phyloP scores from a whole-genome alignment of 2,113 vertebrate genomes.

The Platichthys stellatus region DNA sequence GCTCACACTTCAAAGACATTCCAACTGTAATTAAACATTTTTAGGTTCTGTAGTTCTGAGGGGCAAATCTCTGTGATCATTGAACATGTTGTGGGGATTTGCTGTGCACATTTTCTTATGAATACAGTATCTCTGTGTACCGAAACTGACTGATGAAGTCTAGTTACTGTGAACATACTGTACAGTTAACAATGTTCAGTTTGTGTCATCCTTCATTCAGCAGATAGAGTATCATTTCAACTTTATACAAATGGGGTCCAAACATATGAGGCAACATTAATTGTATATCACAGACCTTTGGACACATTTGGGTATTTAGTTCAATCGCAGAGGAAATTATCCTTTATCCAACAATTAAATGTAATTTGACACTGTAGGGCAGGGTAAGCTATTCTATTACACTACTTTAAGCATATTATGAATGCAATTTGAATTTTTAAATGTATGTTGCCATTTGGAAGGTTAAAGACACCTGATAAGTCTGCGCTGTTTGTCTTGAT shows the following conservation, averaged over 20 bases:
- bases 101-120: background rate
- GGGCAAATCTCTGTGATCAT: background rate
- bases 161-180: background rate
- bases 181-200: background rate
- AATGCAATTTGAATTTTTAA: background rate
- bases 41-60: background rate
- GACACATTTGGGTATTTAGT: background rate
- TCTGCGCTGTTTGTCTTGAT: background rate
- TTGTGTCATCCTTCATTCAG: background rate
- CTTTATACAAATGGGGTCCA: background rate
- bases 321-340: background rate
- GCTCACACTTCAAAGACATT: conserved; percentile 2
- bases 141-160: background rate
- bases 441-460: background rate
- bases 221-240: background rate
- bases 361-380: background rate
- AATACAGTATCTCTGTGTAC: background rate
- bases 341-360: background rate
- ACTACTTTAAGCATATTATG: background rate
- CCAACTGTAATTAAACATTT: background rate
- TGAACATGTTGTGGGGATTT: background rate
- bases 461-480: background rate
- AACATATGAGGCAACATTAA: no score
- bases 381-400: background rate
- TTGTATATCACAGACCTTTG: no score